Evolutionary conservation across 2,113 vertebrate genomes (phyloP).

Genomic region (Macaca fascicularis): T2T-MFA8v1.1 NC_088377.1:126604501-126605000

Average conservation of each 20-base stretch:
- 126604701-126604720: conserved; percentile 7
- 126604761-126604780: conserved; percentile 25
- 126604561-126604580: conserved; percentile 60
- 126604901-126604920: background rate
- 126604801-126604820: background rate
- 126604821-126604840: background rate
- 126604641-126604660: conserved; percentile 32
- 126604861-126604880: background rate
- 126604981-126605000: background rate
- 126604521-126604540: conserved; percentile 59
- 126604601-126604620: conserved; percentile 59
- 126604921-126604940: background rate
- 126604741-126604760: conserved; percentile 33
- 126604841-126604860: background rate
- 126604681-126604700: background rate
- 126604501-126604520: conserved; percentile 51
- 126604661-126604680: conserved; percentile 21
- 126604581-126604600: conserved; percentile 60
- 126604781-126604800: conserved; percentile 27
- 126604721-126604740: conserved; percentile 19
- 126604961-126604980: background rate
- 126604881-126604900: background rate
- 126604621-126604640: background rate
- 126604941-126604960: background rate
- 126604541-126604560: conserved; percentile 70